phyloP scores from a whole-genome alignment of 2,888 invertebrate genomes.

The Macrosoma leucophasiata region DNA sequence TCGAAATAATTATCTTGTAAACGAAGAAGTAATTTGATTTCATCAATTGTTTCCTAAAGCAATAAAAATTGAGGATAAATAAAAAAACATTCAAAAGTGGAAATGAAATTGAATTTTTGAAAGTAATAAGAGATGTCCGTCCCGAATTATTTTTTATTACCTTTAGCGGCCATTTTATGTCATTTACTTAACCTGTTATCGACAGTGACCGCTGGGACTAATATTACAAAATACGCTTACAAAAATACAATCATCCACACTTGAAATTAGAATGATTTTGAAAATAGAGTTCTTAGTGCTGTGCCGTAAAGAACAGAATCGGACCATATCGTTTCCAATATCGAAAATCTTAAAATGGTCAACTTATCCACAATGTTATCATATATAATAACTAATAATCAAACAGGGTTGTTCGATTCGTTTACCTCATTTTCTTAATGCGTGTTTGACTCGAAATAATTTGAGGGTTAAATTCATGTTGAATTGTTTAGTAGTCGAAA shows the following conservation, averaged over 20 bases:
- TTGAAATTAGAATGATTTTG: too few species aligned
- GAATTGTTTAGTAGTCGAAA: conserved; percentile 40
- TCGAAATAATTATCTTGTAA: conserved; percentile 17
- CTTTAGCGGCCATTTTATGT: conserved; percentile 53
- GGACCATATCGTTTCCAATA: conserved; percentile 20
- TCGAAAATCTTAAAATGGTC: conserved; percentile 27
- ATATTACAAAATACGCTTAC: conserved; percentile 32
- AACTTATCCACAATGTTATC: conserved; percentile 44
- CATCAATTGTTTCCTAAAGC: conserved; percentile 32
- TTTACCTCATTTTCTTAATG: conserved; percentile 46
- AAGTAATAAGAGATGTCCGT: conserved; percentile 47
- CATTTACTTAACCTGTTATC: conserved; percentile 66
- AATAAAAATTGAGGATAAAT: conserved; percentile 34
- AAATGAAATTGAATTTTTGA: conserved; percentile 58
- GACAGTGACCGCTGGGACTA: conserved; percentile 40
- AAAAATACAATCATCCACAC: conserved; percentile 21
- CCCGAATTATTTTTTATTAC: conserved; percentile 50
- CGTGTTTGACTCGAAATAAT: conserved; percentile 35
- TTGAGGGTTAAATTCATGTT: conserved; percentile 21
- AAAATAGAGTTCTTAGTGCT: too few species aligned
- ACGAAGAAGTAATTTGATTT: conserved; percentile 34
- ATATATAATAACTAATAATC: conserved; percentile 55
- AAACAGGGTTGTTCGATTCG: conserved; percentile 47
- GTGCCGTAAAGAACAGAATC: conserved; percentile 30
- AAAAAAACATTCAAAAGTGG: conserved; percentile 36